Conservation (phyloP, 2,797 vertebrate genomes). For the Enteromius trimaculatus region DNA sequence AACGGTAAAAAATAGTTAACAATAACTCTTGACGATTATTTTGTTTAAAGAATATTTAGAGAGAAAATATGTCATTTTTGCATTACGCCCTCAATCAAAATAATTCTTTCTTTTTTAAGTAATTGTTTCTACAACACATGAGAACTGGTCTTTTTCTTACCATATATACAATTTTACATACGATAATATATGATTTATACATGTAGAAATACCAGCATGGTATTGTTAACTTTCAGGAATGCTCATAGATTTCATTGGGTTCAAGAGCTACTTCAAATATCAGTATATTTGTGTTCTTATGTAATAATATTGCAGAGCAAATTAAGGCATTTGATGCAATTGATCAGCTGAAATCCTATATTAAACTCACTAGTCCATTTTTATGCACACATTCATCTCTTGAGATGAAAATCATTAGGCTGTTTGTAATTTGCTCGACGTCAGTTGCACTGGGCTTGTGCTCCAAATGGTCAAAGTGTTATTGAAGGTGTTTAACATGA, state of each 20-base stretch:
- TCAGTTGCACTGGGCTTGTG: background rate
- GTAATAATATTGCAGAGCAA: background rate
- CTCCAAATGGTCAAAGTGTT: background rate
- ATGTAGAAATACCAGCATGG: background rate
- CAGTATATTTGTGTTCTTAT: background rate
- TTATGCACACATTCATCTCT: background rate
- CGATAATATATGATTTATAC: too few relatives aligned
- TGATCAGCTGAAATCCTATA: background rate
- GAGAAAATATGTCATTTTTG: background rate
- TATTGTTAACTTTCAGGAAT: background rate
- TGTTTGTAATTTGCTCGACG: background rate
- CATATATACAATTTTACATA: too few relatives aligned
- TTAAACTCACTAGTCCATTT: slow-evolving; percentile 5
- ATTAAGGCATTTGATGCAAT: background rate
- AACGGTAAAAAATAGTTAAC: background rate
- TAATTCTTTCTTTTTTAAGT: too few relatives aligned
- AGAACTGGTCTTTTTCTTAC: too few relatives aligned
- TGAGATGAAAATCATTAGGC: background rate
- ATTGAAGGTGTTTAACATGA: background rate
- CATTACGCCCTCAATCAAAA: background rate
- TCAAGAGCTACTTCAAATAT: background rate
- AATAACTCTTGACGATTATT: background rate
- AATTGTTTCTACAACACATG: too few relatives aligned
- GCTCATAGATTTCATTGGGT: background rate
- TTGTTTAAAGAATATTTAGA: background rate